Percentiles rank a stretch among this genome's conserved stretches.
Conservation (phyloP, 2,888 invertebrate genomes). For the Ichneumoninae sp. region DNA sequence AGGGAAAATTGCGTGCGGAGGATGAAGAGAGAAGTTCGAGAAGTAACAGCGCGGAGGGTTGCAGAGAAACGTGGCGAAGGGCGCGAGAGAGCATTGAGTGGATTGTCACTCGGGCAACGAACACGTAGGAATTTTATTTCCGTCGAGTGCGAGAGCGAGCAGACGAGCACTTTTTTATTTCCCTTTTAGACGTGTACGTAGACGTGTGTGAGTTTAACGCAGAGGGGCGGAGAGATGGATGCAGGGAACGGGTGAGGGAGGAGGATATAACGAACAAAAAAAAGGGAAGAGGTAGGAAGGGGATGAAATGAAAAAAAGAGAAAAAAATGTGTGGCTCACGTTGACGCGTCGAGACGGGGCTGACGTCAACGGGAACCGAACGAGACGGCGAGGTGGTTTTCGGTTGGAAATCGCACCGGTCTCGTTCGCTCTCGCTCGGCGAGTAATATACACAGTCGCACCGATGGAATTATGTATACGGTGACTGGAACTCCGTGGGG, state of each 20-base stretch:
- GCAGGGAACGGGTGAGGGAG: neutral
- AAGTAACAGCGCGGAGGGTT: slow-evolving; percentile 21
- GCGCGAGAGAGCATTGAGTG: slow-evolving; percentile 44
- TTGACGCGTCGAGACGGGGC: slow-evolving; percentile 37
- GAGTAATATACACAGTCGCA: neutral
- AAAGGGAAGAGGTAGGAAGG: neutral
- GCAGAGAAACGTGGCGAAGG: slow-evolving; percentile 46
- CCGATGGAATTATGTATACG: slow-evolving; percentile 17
- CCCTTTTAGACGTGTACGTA: neutral
- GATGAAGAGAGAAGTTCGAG: slow-evolving; percentile 28
- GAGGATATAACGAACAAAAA: neutral
- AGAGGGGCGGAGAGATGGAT: neutral
- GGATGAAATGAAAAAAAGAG: slow-evolving; percentile 6
- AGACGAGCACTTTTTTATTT: slow-evolving; percentile 1
- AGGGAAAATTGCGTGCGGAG: neutral
- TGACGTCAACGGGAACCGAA: slow-evolving; percentile 9
- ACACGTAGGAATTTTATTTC: slow-evolving; percentile 61
- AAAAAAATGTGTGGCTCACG: slow-evolving; percentile 34
- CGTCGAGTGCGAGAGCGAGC: slow-evolving; percentile 18
- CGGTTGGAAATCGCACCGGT: neutral
- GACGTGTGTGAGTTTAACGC: slow-evolving; percentile 4
- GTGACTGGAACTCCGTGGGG: neutral
- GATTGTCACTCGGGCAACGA: slow-evolving; percentile 57
- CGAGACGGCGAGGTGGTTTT: slow-evolving; percentile 5
- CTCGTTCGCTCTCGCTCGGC: neutral